Conservation (phyloP, 2,113 vertebrate genomes). For the Cyprinodon tularosa region DNA sequence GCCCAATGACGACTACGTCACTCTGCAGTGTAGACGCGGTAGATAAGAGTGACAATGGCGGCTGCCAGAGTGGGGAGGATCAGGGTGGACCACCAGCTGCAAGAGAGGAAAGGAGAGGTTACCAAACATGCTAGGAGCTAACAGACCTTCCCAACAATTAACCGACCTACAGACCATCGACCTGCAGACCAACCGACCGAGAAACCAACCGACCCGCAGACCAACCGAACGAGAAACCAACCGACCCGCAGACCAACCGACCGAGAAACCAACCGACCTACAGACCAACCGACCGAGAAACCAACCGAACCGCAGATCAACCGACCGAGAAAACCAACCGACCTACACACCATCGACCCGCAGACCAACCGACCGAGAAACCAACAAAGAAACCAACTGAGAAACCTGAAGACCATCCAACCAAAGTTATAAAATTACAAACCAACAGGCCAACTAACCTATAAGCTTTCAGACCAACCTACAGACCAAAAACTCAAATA, state of each 20-base stretch:
- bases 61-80: slow-evolving; percentile 85
- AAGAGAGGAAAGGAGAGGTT: slow-evolving; percentile 11
- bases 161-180: neutral
- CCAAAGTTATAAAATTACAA: too few species aligned
- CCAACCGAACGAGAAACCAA: too few species aligned
- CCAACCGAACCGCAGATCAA: too few species aligned
- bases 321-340: too few species aligned
- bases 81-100: slow-evolving; percentile 89
- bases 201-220: too few species aligned
- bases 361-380: neutral
- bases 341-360: too few species aligned
- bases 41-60: slow-evolving; percentile 83
- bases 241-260: too few species aligned
- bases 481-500: too few species aligned
- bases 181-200: neutral
- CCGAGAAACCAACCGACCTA: too few species aligned
- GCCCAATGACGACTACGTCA: slow-evolving; percentile 20
- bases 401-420: too few species aligned
- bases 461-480: too few species aligned
- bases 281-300: neutral
- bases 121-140: neutral
- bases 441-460: too few species aligned
- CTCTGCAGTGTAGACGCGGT: slow-evolving; percentile 81
- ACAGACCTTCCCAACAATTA: neutral
- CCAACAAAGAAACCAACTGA: neutral